Conservation (phyloP, 2,888 invertebrate species). For the Odontocerum albicorne region DNA sequence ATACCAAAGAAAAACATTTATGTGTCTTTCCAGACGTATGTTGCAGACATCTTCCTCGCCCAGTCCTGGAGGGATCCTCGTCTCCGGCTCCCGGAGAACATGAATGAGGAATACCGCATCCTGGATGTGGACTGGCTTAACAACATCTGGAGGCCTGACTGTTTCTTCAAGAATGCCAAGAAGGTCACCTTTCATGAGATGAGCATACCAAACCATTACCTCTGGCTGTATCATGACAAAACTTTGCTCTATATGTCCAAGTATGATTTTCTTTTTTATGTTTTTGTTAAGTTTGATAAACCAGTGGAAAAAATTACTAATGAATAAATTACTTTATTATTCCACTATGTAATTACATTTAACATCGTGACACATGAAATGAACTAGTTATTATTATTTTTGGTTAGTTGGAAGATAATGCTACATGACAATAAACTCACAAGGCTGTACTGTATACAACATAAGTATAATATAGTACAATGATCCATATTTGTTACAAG, state of each 20-base stretch:
- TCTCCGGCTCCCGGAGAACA: slow-evolving; percentile 86
- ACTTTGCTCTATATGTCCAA: slow-evolving; percentile 91
- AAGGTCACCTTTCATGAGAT: slow-evolving; percentile 93
- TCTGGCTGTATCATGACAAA: slow-evolving; percentile 91
- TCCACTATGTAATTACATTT: too few species aligned
- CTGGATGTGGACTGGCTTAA: slow-evolving; percentile 89
- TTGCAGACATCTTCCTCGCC: slow-evolving; percentile 89
- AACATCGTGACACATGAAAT: too few species aligned
- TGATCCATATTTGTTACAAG: too few species aligned
- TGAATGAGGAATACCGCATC: slow-evolving; percentile 90
- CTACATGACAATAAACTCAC: too few species aligned
- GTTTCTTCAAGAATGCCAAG: slow-evolving; percentile 93
- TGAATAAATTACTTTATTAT: too few species aligned
- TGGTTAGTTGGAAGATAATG: too few species aligned
- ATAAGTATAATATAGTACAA: too few species aligned
- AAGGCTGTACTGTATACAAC: too few species aligned
- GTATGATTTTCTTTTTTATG: slow-evolving; percentile 54
- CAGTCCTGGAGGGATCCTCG: slow-evolving; percentile 92
- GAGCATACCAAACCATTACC: slow-evolving; percentile 92
- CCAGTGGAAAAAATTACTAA: too few species aligned
- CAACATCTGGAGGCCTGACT: slow-evolving; percentile 90
- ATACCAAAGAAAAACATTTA: too few species aligned
- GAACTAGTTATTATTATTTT: too few species aligned
- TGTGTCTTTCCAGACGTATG: slow-evolving; percentile 82
- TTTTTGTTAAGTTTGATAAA: neutral